Percentiles rank a stretch among this genome's conserved stretches.
Conservation (phyloP, 2,113 vertebrate species). For the Callipepla californica region DNA sequence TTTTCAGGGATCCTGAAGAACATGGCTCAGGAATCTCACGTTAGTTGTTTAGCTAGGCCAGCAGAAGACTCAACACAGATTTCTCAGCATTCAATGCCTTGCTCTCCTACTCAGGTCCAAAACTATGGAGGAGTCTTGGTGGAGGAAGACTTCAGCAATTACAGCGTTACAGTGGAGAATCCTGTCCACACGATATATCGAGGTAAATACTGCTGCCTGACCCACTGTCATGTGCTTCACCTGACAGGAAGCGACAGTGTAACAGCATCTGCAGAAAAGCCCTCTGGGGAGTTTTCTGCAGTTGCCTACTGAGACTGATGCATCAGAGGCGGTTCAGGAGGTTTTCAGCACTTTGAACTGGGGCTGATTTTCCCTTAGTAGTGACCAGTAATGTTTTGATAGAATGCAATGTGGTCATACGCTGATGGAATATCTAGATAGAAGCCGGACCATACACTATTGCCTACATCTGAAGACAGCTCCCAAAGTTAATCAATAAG, state of each 20-base stretch:
- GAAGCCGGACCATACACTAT: neutral
- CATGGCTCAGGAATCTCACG: neutral
- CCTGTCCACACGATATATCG: constrained; percentile 89
- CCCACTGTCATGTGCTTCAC: neutral
- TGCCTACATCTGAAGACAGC: rapidly evolving
- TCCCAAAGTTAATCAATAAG: neutral
- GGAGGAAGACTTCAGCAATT: constrained; percentile 93
- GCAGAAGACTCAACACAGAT: neutral
- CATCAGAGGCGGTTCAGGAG: rapidly evolving
- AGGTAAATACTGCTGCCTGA: constrained; percentile 77
- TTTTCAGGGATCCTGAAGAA: neutral
- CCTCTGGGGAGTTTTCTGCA: neutral
- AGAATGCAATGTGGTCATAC: neutral
- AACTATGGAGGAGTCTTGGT: constrained; percentile 86
- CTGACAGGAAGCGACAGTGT: neutral
- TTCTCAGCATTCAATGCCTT: neutral
- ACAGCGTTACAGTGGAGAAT: constrained; percentile 85
- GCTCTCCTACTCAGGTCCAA: constrained; percentile 77
- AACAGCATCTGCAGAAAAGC: neutral
- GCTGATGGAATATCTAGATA: neutral
- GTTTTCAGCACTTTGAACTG: neutral
- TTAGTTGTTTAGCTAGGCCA: neutral
- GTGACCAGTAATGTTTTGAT: neutral
- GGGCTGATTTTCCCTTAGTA: neutral
- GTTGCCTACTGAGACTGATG: neutral